Evolutionary conservation across 2,888 invertebrate species (phyloP), one percentile per base, ranked within the genome.

Genomic region (Oligia strigilis): DNA sequence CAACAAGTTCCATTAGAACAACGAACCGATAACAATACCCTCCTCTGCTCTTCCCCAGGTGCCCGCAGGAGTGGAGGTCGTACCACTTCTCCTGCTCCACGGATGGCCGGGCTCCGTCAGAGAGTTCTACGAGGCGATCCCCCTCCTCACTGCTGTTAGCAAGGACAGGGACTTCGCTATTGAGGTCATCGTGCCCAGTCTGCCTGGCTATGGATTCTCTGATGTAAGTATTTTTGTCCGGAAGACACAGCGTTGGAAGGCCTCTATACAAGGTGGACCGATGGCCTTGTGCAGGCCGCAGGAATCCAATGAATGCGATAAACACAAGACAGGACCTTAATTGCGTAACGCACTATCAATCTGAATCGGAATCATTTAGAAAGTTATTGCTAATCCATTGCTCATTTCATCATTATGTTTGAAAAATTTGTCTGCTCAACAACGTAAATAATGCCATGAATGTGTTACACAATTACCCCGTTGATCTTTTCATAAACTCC

Each of bases 31-130:
- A 36, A 36, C 4, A 2, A 62, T 8, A n/a, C 3, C 11, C 23
- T 29, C 11, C 1, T 29, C 2, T 49, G n/a, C 17, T 66, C 4
- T 29, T 52, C 66, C 74, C 11, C 88, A 96, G 95, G 94, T 93
- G 0, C 92, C 94, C 1, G 76, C 90, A 58, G 94, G 93, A 11
- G 91, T 92, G 0, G 90, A 97, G 87, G 96, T 98, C 0, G 90
- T 98, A 0, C 98, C 98, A 0, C 87, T 99, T 2, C 93, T 98
- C 1, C 89, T 99, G 17, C 95, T 98, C 4, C 99, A 99, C 92
- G 99, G 99, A 55, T 99, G 99, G 99, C 98, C 98, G 0, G 98
- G 98, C 0, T 98, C 98, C 0, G 97, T 98, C 0, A 95, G 98
- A 17, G 98, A 99, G 95, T 98, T 98, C 93, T 98, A 98, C 91